These are phyloP conservation scores for Nothobranchius kuhntae DNA, from an alignment of 2,113 vertebrate genomes.

Conservation along the genomic window DNA sequence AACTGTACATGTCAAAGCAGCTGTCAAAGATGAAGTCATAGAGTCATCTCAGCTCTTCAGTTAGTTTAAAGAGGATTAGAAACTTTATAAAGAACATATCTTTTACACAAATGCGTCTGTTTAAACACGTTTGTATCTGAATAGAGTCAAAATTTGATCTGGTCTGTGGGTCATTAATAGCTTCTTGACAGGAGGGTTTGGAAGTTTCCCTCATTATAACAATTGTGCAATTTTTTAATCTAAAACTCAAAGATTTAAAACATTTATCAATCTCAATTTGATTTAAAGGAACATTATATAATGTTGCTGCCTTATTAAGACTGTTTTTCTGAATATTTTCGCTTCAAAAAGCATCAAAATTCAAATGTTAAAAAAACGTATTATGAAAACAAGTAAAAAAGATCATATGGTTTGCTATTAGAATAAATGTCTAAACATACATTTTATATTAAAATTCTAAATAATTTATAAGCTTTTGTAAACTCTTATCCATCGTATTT, in stretches of 20 bases:
- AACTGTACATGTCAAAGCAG: conserved; percentile 35
- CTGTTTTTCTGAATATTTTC: background rate
- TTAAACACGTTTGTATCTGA: background rate
- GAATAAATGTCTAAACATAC: no score
- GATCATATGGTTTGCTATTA: no score
- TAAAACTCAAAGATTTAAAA: background rate
- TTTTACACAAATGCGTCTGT: background rate
- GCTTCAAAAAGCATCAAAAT: background rate
- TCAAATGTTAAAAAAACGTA: no score
- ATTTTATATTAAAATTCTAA: no score
- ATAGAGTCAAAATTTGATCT: background rate
- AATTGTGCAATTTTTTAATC: no score
- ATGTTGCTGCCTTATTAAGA: background rate
- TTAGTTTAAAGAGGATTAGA: conserved; percentile 25
- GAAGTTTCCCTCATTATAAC: background rate
- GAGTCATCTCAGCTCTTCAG: background rate
- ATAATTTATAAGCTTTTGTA: no score
- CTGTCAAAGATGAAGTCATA: conserved; percentile 33
- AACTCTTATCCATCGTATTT: no score
- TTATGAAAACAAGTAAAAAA: no score
- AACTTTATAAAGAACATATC: background rate
- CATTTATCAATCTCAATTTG: background rate
- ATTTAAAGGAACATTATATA: background rate
- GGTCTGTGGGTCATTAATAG: background rate
- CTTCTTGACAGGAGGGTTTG: background rate